A percentile compares a stretch with the other conserved stretches of the same genome.
These are phyloP conservation scores for Neopelma chrysocephalum DNA, from an alignment of 2,797 vertebrate species.

Conservation along the genomic window DNA sequence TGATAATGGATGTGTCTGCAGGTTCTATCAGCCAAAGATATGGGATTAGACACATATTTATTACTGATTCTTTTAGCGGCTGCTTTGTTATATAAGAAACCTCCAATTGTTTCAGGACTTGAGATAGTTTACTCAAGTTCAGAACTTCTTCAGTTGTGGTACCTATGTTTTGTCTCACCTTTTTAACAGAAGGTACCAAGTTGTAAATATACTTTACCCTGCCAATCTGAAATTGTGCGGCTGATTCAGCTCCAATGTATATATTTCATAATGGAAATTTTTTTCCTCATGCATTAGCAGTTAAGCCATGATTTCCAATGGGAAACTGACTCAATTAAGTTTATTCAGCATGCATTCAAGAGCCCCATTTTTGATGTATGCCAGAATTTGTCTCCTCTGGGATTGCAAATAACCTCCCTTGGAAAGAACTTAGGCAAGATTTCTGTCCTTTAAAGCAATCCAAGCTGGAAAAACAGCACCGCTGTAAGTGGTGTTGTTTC, in stretches of 20 bases:
- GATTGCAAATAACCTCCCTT: not conserved
- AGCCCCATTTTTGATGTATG: not conserved
- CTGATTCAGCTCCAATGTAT: not conserved
- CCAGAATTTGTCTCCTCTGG: not conserved
- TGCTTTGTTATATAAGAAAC: not conserved
- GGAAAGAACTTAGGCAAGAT: not conserved
- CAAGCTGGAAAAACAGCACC: not conserved
- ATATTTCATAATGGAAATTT: not conserved
- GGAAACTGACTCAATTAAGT: not conserved
- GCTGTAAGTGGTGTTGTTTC: not conserved
- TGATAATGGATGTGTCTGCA: conserved; percentile 29
- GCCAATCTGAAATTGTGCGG: not conserved
- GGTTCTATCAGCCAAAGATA: not conserved
- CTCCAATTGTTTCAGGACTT: not conserved
- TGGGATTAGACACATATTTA: not conserved
- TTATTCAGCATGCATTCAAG: not conserved
- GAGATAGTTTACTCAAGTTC: not conserved
- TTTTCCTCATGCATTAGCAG: not conserved
- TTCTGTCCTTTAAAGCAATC: not conserved
- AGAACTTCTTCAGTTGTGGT: not conserved
- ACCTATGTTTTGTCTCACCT: not conserved
- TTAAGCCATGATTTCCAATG: not conserved
- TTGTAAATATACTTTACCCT: not conserved
- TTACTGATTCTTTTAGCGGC: conserved; percentile 4
- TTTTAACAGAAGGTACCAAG: not conserved